Percentiles rank a stretch among this genome's conserved stretches.
Conservation (phyloP, 1,140 invertebrate genomes). For the Dufourea novaeangliae region DNA sequence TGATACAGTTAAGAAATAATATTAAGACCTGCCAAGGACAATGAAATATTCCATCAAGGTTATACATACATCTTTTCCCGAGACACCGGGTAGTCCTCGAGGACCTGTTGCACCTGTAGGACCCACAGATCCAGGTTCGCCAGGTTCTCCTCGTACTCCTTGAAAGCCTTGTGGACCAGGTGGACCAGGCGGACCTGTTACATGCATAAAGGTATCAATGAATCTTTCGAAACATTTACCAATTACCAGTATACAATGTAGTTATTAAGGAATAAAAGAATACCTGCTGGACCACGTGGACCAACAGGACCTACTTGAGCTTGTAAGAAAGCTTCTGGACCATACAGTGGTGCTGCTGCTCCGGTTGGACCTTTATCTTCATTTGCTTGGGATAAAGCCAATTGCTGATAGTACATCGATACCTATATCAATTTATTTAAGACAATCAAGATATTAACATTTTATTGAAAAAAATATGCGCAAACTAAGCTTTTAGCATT, state of each 20-base stretch:
- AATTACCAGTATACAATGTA: slow-evolving; percentile 18
- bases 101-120: slow-evolving; percentile 85
- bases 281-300: slow-evolving; percentile 86
- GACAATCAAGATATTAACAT: slow-evolving; percentile 11
- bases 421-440: slow-evolving; percentile 72
- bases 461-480: slow-evolving; percentile 3
- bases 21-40: no score
- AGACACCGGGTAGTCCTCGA: slow-evolving; percentile 85
- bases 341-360: slow-evolving; percentile 70
- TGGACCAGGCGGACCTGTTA: slow-evolving; percentile 83
- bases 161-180: slow-evolving; percentile 90
- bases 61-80: slow-evolving; percentile 88
- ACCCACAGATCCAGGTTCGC: slow-evolving; percentile 86
- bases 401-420: slow-evolving; percentile 85
- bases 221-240: background rate
- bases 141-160: slow-evolving; percentile 89
- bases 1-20: no score
- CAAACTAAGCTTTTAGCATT: no score
- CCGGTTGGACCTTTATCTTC: slow-evolving; percentile 89
- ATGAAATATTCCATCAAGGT: slow-evolving; percentile 23
- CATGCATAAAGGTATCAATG: background rate
- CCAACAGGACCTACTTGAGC: slow-evolving; percentile 89
- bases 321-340: slow-evolving; percentile 87
- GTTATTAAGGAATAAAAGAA: slow-evolving; percentile 2
- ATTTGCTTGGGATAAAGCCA: slow-evolving; percentile 84